Percentiles rank a stretch among this genome's conserved stretches.
These are phyloP conservation scores for Megathymus violae DNA, from an alignment of 1,140 invertebrate species.

Conservation along the genomic window DNA sequence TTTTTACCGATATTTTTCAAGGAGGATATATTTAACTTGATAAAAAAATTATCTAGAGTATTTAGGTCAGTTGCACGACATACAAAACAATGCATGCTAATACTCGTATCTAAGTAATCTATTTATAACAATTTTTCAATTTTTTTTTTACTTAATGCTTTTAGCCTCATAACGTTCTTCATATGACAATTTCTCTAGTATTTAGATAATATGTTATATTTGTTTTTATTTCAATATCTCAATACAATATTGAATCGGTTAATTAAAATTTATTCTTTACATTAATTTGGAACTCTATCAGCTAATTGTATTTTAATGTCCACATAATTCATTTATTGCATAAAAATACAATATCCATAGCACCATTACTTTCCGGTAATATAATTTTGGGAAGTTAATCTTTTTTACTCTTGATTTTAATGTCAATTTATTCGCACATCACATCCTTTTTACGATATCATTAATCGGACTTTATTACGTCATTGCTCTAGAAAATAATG, in stretches of 20 bases:
- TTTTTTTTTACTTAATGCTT: too few species aligned
- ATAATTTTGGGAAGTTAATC: constrained; percentile 4
- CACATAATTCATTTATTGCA: not conserved
- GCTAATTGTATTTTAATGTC: not conserved
- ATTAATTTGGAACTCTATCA: not conserved
- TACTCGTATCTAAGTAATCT: too few species aligned
- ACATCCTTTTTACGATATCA: not conserved
- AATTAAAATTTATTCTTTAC: not conserved
- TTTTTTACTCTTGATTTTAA: constrained; percentile 6
- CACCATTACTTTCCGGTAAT: constrained; percentile 4
- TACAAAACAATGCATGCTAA: too few species aligned
- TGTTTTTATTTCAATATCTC: not conserved
- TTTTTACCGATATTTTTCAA: too few species aligned
- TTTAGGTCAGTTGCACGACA: too few species aligned
- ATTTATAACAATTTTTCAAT: too few species aligned
- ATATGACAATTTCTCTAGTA: too few species aligned
- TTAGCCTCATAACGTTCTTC: too few species aligned
- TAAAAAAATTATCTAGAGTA: too few species aligned
- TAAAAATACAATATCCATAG: not conserved
- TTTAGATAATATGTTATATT: too few species aligned
- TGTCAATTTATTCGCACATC: not conserved
- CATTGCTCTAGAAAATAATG: not conserved
- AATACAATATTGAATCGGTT: too few species aligned
- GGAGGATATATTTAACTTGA: too few species aligned
- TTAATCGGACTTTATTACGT: not conserved